Conservation (phyloP, 2,797 vertebrate genomes). For the Pitangus sulphuratus region DNA sequence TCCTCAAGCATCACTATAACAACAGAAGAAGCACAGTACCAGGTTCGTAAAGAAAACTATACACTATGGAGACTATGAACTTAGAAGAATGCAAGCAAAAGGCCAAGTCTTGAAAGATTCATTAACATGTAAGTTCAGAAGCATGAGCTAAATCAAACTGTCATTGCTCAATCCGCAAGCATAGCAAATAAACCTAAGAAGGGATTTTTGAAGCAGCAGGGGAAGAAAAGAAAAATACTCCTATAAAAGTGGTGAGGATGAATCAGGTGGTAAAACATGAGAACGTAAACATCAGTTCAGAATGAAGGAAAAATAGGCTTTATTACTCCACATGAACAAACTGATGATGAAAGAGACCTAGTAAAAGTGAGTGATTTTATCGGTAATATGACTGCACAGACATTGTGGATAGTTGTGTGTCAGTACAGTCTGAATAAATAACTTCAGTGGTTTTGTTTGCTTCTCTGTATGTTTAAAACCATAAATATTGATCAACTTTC, state of each 20-base stretch:
- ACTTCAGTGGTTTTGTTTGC: not conserved
- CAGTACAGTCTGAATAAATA: not conserved
- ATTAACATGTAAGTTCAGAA: not conserved
- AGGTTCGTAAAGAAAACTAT: not conserved
- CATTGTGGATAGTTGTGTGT: not conserved
- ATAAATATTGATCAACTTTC: not conserved
- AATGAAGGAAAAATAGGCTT: not conserved
- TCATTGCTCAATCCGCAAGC: not conserved
- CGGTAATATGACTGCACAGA: not conserved
- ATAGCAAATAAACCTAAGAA: not conserved
- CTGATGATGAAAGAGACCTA: not conserved
- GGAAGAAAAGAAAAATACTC: not conserved
- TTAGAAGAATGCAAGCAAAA: not conserved
- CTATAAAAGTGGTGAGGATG: not conserved
- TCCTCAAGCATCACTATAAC: not conserved
- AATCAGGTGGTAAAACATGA: not conserved
- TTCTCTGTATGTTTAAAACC: not conserved
- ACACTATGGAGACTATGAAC: not conserved
- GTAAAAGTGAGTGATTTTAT: not conserved
- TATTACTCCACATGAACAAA: not conserved
- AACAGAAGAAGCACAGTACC: not conserved
- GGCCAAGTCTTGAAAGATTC: not conserved
- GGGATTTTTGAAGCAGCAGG: not conserved
- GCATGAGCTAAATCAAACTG: not conserved
- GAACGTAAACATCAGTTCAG: not conserved